Evolutionary conservation across 2,797 vertebrate genomes (phyloP).

Genomic region (Alfaro cultratus): DNA sequence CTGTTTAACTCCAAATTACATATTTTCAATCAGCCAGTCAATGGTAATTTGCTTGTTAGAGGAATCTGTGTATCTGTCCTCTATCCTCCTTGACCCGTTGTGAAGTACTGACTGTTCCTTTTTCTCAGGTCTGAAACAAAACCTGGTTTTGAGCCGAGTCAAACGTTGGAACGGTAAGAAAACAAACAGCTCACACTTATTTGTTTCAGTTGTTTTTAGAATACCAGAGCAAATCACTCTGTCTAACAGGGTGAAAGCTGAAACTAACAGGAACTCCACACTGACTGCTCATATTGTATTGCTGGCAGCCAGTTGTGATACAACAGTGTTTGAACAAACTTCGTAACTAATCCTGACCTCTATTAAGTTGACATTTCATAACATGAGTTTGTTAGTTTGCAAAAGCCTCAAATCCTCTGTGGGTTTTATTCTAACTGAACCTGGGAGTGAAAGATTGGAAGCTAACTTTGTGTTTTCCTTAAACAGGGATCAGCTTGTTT

Average conservation of each 20-base stretch:
- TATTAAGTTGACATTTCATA: background rate
- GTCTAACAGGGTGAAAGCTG: background rate
- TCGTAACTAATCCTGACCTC: background rate
- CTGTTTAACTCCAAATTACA: background rate
- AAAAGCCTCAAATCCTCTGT: background rate
- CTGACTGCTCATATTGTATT: background rate
- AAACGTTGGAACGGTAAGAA: background rate
- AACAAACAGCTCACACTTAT: background rate
- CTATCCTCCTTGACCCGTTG: background rate
- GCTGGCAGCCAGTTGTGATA: background rate
- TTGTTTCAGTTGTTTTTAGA: background rate
- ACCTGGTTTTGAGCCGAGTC: background rate
- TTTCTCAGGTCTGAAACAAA: background rate
- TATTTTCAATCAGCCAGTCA: background rate
- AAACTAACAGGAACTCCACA: background rate
- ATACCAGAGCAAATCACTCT: background rate
- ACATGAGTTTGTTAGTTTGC: background rate
- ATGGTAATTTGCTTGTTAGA: background rate
- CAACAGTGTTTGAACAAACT: background rate
- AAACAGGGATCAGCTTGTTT: conserved; percentile 4
- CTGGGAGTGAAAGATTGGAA: background rate
- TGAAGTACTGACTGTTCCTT: background rate
- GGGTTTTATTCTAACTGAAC: background rate
- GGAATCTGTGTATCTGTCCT: background rate
- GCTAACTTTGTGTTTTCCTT: background rate